These are phyloP conservation scores for Eulemur rubriventer DNA, from an alignment of 2,797 vertebrate genomes.

Conservation along the genomic window DNA sequence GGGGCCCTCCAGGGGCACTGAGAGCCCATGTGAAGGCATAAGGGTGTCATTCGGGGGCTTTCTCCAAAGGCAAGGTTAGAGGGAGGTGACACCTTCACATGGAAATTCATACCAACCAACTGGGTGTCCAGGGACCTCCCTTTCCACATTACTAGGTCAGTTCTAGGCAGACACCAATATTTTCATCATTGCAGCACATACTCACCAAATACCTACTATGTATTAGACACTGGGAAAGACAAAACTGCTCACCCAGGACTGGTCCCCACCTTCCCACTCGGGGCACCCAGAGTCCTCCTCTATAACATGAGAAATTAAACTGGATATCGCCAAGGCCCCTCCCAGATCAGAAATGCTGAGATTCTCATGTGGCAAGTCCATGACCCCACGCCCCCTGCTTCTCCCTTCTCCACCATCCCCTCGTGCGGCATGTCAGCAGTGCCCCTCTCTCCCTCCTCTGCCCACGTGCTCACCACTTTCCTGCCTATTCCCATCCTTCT, in stretches of 20 bases:
- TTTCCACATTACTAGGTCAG: neutral
- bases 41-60: neutral
- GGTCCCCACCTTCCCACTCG: fast-evolving
- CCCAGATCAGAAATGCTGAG: neutral
- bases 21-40: neutral
- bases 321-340: neutral
- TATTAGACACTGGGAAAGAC: neutral
- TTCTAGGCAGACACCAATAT: neutral
- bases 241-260: neutral
- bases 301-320: neutral
- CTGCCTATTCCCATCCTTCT: neutral
- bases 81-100: no score
- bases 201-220: neutral
- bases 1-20: neutral
- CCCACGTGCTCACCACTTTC: neutral
- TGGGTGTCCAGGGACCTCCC: neutral
- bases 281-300: neutral
- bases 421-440: fast-evolving
- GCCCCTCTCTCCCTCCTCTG: neutral
- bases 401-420: neutral
- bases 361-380: neutral
- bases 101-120: neutral
- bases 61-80: neutral
- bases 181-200: neutral
- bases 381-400: fast-evolving